phyloP scores from a whole-genome alignment of 2,797 vertebrate genomes.

The Betta splendens region DNA sequence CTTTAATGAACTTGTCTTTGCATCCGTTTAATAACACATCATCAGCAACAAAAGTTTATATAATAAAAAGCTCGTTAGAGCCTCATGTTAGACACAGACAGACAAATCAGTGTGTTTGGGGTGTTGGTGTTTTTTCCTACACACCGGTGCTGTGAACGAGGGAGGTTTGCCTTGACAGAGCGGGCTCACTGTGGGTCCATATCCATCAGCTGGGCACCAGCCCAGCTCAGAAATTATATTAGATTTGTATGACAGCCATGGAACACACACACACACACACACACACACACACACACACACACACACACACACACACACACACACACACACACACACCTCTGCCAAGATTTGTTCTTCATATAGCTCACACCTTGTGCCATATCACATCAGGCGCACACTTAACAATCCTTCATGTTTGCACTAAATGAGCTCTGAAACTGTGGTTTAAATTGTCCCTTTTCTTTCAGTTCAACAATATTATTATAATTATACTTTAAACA shows the following conservation, averaged over 20 bases:
- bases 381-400: neutral
- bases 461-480: too few relatives aligned
- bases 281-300: neutral
- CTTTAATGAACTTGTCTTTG: constrained; percentile 4
- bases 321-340: constrained; percentile 15
- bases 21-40: too few relatives aligned
- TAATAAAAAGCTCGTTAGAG: constrained; percentile 16
- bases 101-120: constrained; percentile 3
- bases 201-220: constrained; percentile 27
- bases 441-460: too few relatives aligned
- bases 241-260: constrained; percentile 32
- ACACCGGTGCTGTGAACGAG: constrained; percentile 21
- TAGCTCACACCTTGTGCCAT: constrained; percentile 18
- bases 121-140: constrained; percentile 13
- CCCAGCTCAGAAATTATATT: constrained; percentile 40
- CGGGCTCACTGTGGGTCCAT: constrained; percentile 4
- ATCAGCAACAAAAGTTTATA: constrained; percentile 16
- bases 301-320: neutral
- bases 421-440: too few relatives aligned
- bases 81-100: constrained; percentile 11
- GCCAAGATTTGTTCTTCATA: constrained; percentile 38
- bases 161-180: constrained; percentile 21
- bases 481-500: too few relatives aligned
- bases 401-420: neutral
- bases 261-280: neutral